Percentiles rank a stretch among this genome's conserved stretches.
Conservation (phyloP, 1,140 invertebrate species). For the Brachionus calyciflorus region DNA sequence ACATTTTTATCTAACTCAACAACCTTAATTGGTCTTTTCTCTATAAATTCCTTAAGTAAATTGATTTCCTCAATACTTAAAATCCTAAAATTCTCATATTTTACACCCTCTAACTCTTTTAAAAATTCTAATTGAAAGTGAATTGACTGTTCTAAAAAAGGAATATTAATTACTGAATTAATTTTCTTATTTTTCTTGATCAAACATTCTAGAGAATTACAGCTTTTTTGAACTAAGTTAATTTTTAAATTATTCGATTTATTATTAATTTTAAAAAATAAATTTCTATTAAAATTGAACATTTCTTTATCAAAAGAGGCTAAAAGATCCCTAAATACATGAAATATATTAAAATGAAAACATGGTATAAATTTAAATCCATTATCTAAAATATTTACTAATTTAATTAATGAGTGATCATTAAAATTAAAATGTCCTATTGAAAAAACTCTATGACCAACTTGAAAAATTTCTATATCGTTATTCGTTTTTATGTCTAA, state of each 20-base stretch:
- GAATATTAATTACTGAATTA: constrained; percentile 1
- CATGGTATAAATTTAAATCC: no score
- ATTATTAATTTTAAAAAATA: not conserved
- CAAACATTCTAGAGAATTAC: not conserved
- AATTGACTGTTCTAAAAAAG: constrained; percentile 13
- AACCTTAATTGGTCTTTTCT: not conserved
- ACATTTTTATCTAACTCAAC: constrained; percentile 25
- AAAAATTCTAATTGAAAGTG: constrained; percentile 25
- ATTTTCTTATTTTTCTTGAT: constrained; percentile 7
- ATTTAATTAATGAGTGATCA: no score
- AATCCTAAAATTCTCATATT: not conserved
- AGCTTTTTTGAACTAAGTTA: not conserved
- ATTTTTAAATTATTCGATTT: constrained; percentile 17
- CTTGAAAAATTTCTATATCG: no score
- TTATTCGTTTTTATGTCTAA: no score
- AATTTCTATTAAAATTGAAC: not conserved
- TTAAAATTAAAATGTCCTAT: no score
- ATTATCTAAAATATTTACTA: no score
- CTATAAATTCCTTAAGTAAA: not conserved
- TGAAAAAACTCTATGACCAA: no score
- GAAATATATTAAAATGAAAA: no score
- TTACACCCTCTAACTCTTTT: not conserved
- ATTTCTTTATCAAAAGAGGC: no score
- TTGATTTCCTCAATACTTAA: not conserved
- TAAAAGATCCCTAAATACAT: no score